Evolutionary conservation across 2,797 vertebrate species (phyloP).

Genomic region (Onychomys leucogaster): DNA sequence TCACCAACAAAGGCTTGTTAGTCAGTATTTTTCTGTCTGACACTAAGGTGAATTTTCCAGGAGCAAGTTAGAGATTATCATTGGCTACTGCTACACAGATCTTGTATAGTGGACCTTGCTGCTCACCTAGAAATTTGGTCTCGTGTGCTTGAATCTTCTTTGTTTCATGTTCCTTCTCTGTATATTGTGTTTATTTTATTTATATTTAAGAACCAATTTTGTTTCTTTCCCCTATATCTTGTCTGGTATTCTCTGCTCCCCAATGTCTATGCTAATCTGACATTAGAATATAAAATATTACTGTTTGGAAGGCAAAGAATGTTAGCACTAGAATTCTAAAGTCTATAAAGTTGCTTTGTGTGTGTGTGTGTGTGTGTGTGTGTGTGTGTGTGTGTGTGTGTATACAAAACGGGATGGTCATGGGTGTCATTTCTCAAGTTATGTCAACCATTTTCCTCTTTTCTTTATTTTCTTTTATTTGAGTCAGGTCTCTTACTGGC

Average conservation of each 20-base stretch:
- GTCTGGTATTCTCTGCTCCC: neutral
- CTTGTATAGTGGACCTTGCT: neutral
- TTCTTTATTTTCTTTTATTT: no score
- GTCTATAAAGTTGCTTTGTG: neutral
- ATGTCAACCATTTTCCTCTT: no score
- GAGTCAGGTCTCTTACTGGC: neutral
- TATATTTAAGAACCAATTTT: neutral
- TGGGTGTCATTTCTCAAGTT: no score
- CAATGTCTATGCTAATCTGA: conserved; percentile 14
- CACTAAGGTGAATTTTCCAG: neutral
- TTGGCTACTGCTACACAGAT: neutral
- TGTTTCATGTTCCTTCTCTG: conserved; percentile 30
- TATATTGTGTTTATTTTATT: neutral
- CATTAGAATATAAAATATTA: conserved; percentile 41
- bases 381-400: neutral
- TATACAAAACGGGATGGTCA: no score
- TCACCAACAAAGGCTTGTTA: neutral
- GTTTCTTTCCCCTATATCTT: neutral
- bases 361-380: neutral
- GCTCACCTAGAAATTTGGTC: neutral
- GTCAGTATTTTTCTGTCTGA: neutral
- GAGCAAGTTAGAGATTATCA: neutral
- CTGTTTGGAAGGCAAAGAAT: neutral
- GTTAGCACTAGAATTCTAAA: conserved; percentile 24
- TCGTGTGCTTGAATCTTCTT: neutral